A percentile compares a stretch with the other conserved stretches of the same genome.
Evolutionary conservation across 2,888 invertebrate species (phyloP).

Genomic region (Willowsia nigromaculata): DNA sequence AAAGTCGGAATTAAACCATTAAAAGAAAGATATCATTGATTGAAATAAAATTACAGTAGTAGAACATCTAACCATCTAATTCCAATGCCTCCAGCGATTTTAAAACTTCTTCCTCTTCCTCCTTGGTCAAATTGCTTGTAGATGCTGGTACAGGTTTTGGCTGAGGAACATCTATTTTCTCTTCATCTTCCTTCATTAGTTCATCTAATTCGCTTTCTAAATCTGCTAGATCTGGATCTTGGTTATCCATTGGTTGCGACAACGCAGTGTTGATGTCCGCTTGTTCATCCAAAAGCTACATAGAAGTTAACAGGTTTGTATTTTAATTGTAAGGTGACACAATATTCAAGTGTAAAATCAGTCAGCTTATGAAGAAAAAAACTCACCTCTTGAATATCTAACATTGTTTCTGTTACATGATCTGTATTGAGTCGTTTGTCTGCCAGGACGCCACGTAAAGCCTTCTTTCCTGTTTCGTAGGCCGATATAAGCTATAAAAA

Average conservation of each 20-base stretch:
- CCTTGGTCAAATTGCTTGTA: background rate
- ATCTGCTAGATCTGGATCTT: conserved; percentile 66
- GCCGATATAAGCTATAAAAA: conserved; percentile 70
- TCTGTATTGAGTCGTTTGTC: conserved; percentile 74
- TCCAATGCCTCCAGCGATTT: conserved; percentile 49
- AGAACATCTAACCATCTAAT: conserved; percentile 65
- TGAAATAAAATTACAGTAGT: too few relatives aligned
- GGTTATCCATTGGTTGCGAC: conserved; percentile 61
- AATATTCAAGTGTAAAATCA: background rate
- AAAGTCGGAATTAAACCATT: too few relatives aligned
- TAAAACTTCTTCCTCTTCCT: conserved; percentile 58
- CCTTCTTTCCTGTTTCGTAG: conserved; percentile 76
- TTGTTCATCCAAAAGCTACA: conserved; percentile 74
- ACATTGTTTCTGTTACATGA: conserved; percentile 75
- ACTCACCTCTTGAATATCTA: conserved; percentile 76
- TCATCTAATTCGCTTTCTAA: conserved; percentile 73
- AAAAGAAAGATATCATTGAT: too few relatives aligned
- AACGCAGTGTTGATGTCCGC: conserved; percentile 70
- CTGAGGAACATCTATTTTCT: background rate
- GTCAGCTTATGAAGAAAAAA: background rate
- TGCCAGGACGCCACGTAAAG: conserved; percentile 70
- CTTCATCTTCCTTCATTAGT: conserved; percentile 67
- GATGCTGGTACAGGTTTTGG: background rate
- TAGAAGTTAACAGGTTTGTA: background rate
- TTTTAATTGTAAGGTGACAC: background rate